Conservation (phyloP, 2,797 vertebrate species). For the Brachyrhaphis roseni region DNA sequence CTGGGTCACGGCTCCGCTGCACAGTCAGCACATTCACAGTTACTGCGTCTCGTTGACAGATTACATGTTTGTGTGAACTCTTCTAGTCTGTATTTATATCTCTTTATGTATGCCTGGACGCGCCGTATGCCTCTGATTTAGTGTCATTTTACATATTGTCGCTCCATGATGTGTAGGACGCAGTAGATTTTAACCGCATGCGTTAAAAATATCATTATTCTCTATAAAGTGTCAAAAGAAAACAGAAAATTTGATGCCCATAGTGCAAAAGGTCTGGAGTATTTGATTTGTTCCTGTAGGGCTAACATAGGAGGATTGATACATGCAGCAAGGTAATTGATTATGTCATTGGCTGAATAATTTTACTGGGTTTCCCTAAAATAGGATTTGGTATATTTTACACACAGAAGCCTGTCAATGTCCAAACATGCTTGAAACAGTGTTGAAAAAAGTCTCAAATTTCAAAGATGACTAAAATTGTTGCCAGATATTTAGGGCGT, state of each 20-base stretch:
- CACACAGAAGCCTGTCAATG: neutral
- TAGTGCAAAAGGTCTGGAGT: neutral
- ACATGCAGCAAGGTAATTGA: neutral
- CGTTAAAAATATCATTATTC: neutral
- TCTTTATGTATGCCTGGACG: constrained; percentile 43
- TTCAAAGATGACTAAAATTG: neutral
- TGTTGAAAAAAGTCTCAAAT: neutral
- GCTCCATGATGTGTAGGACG: constrained; percentile 27
- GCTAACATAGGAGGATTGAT: neutral
- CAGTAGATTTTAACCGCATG: neutral
- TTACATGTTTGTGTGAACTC: constrained; percentile 17
- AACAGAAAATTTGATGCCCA: neutral
- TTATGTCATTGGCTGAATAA: neutral
- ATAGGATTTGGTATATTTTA: no score
- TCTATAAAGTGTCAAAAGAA: neutral
- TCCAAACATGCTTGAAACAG: neutral
- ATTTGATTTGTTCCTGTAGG: neutral
- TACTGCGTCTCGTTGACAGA: constrained; percentile 13
- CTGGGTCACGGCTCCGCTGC: constrained; percentile 59
- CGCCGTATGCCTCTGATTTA: constrained; percentile 35
- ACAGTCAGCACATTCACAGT: constrained; percentile 67
- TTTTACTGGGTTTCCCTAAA: neutral
- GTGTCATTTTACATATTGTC: constrained; percentile 30
- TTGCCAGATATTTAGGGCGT: neutral
- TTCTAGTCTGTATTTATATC: constrained; percentile 28